Evolutionary conservation across 2,797 vertebrate genomes (phyloP).

Genomic region (Trichosurus vulpecula): DNA sequence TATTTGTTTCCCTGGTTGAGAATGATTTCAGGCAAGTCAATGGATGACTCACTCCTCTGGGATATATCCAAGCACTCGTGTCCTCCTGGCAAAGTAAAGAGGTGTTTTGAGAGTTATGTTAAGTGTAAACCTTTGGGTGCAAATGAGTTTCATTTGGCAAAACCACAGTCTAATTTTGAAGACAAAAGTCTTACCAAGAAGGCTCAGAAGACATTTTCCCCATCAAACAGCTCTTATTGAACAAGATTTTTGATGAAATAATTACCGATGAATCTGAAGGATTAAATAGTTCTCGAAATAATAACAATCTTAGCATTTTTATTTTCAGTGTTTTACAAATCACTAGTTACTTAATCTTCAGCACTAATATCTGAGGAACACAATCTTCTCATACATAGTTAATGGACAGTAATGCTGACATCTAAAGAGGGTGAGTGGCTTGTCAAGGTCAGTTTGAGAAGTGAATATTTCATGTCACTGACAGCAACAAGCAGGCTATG

Average conservation of each 20-base stretch:
- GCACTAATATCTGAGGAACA: conserved; percentile 32
- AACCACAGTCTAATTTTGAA: conserved; percentile 40
- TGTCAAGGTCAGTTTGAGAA: neutral
- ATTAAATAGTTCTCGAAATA: conserved; percentile 77
- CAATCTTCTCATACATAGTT: conserved; percentile 16
- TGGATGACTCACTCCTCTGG: neutral
- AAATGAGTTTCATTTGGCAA: conserved; percentile 46
- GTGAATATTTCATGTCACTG: neutral
- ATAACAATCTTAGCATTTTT: conserved; percentile 74
- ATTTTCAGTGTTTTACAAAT: conserved; percentile 70
- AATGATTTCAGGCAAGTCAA: neutral
- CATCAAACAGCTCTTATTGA: conserved; percentile 62
- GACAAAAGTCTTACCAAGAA: conserved; percentile 60
- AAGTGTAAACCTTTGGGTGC: conserved; percentile 19
- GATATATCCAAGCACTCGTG: neutral
- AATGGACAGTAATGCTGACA: neutral
- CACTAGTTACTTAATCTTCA: conserved; percentile 72
- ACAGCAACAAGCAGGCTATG: neutral
- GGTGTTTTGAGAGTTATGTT: neutral
- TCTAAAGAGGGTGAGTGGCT: neutral
- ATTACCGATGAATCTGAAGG: conserved; percentile 72
- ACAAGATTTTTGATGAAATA: conserved; percentile 71
- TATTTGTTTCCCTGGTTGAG: conserved; percentile 11
- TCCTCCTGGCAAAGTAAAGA: neutral
- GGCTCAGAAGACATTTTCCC: conserved; percentile 54